These are phyloP conservation scores for Eptatretus atami DNA, from an alignment of 2,797 vertebrate species.

Conservation along the genomic window DNA sequence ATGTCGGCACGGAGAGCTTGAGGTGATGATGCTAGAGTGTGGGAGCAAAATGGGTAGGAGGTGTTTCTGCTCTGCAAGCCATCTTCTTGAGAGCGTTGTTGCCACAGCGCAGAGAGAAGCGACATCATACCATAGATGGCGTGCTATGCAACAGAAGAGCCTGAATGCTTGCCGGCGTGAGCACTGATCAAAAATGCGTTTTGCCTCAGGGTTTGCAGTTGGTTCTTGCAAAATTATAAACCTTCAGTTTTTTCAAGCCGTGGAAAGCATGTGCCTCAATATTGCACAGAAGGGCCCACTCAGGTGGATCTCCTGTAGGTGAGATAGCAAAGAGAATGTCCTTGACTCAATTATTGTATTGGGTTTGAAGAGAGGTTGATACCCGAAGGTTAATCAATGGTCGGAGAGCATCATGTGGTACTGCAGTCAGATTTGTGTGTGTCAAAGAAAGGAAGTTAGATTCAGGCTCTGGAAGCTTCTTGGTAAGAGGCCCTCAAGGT, in stretches of 20 bases:
- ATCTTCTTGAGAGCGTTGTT: too few species aligned
- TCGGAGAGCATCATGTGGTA: constrained; percentile 67
- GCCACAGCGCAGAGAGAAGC: too few species aligned
- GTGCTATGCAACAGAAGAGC: too few species aligned
- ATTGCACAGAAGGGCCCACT: constrained; percentile 44
- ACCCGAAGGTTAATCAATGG: constrained; percentile 90
- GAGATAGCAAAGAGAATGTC: constrained; percentile 68
- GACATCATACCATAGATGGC: constrained; percentile 73
- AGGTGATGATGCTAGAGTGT: too few species aligned
- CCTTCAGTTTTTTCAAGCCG: constrained; percentile 68
- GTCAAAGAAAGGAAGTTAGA: constrained; percentile 82
- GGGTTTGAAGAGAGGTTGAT: constrained; percentile 90
- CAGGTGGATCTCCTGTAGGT: constrained; percentile 82
- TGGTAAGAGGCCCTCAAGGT: constrained; percentile 81
- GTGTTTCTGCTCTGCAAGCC: too few species aligned
- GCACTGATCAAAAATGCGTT: constrained; percentile 72
- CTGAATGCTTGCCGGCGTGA: constrained; percentile 74
- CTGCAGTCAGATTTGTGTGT: constrained; percentile 59
- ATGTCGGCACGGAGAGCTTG: too few species aligned
- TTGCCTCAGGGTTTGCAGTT: constrained; percentile 67
- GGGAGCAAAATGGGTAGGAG: too few species aligned
- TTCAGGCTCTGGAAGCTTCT: constrained; percentile 94
- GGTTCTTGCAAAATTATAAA: constrained; percentile 74
- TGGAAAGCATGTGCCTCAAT: constrained; percentile 87
- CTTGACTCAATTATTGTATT: constrained; percentile 55